These are phyloP conservation scores for Drosophila sturtevanti DNA, from an alignment of 1,140 invertebrate genomes.

Conservation along the genomic window DNA sequence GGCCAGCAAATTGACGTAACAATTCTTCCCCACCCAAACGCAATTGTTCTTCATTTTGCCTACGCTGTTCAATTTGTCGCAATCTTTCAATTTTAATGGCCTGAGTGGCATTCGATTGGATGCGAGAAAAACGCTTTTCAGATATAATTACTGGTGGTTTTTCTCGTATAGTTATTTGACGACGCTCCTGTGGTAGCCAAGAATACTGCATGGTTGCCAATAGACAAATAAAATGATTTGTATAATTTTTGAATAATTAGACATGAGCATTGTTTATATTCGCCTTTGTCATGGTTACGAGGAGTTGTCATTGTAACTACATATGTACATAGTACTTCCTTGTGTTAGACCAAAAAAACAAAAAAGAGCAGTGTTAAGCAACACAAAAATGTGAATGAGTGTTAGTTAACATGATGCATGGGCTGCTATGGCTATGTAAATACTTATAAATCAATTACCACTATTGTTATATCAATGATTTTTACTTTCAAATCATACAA, in stretches of 20 bases:
- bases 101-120: slow-evolving; percentile 46
- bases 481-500: neutral
- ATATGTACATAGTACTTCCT: too few relatives aligned
- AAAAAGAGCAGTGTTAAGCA: neutral
- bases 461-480: neutral
- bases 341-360: neutral
- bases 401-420: too few relatives aligned
- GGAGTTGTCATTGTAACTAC: neutral
- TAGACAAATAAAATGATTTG: neutral
- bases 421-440: too few relatives aligned
- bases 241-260: neutral
- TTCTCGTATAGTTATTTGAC: slow-evolving; percentile 43
- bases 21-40: slow-evolving; percentile 60
- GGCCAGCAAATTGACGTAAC: slow-evolving; percentile 44
- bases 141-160: slow-evolving; percentile 63
- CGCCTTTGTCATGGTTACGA: neutral
- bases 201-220: slow-evolving; percentile 55
- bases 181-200: slow-evolving; percentile 62
- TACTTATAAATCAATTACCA: neutral
- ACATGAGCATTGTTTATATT: slow-evolving; percentile 12
- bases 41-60: slow-evolving; percentile 38
- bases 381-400: neutral
- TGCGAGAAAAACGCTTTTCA: slow-evolving; percentile 39
- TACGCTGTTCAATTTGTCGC: slow-evolving; percentile 30
- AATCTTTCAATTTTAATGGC: slow-evolving; percentile 35